Percentiles rank a stretch among this genome's conserved stretches.
phyloP scores from a whole-genome alignment of 2,113 vertebrate genomes.

The Elanus axillaris region DNA sequence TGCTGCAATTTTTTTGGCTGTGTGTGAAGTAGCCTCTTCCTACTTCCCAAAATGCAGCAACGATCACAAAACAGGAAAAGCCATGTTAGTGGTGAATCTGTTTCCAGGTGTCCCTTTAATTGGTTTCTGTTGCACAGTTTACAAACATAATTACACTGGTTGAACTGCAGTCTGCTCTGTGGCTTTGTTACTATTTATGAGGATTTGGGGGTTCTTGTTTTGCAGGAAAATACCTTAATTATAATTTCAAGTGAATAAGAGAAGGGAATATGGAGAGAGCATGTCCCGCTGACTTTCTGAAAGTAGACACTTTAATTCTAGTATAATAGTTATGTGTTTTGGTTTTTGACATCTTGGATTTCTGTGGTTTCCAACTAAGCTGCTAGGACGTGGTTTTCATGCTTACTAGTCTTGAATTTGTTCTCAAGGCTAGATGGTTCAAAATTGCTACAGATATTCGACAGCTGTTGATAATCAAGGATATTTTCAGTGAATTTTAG shows the following conservation, averaged over 20 bases:
- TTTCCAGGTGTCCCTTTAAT: neutral
- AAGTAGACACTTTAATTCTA: neutral
- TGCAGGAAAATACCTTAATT: neutral
- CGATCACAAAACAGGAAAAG: neutral
- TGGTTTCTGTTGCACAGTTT: neutral
- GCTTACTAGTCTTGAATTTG: neutral
- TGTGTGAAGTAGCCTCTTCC: neutral
- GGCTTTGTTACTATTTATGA: neutral
- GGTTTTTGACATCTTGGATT: neutral
- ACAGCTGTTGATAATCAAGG: neutral
- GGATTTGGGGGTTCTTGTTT: neutral
- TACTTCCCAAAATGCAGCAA: neutral
- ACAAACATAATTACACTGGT: neutral
- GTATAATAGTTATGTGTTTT: neutral
- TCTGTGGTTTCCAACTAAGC: neutral
- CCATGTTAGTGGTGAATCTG: neutral
- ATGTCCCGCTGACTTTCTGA: neutral
- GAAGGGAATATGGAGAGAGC: neutral
- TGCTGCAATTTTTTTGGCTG: neutral
- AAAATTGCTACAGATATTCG: neutral
- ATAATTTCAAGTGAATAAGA: neutral
- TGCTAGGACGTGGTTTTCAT: neutral
- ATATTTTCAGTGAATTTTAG: neutral
- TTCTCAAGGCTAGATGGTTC: neutral
- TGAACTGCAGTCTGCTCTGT: neutral